phyloP scores from a whole-genome alignment of 1,140 invertebrate species.

The Macrocentrus cingulum region DNA sequence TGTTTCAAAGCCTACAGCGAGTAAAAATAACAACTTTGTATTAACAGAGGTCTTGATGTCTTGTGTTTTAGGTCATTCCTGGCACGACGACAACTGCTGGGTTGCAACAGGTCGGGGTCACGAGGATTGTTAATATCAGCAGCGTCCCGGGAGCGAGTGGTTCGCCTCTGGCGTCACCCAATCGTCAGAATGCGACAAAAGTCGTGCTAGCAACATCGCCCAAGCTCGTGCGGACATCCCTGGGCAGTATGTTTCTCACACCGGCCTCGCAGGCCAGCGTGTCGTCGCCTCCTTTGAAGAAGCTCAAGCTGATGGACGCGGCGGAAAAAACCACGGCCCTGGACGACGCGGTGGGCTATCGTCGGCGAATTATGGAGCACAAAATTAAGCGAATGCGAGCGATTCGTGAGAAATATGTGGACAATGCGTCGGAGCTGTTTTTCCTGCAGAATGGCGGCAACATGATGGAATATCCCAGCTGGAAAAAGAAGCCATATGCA shows the following conservation, averaged over 20 bases:
- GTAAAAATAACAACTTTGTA: too few relatives aligned
- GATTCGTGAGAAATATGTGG: slow-evolving; percentile 68
- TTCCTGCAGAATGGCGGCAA: slow-evolving; percentile 84
- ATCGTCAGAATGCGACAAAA: slow-evolving; percentile 48
- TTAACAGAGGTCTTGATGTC: slow-evolving; percentile 11
- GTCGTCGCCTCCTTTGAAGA: slow-evolving; percentile 50
- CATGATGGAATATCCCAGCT: slow-evolving; percentile 81
- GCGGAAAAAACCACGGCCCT: slow-evolving; percentile 38
- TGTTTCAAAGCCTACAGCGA: too few relatives aligned
- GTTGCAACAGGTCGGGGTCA: slow-evolving; percentile 52
- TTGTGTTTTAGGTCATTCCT: slow-evolving; percentile 46
- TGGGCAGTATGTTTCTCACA: slow-evolving; percentile 49
- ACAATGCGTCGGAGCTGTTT: slow-evolving; percentile 80
- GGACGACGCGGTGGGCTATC: slow-evolving; percentile 45
- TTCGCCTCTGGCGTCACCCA: slow-evolving; percentile 43
- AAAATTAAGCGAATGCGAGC: slow-evolving; percentile 53
- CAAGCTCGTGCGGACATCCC: slow-evolving; percentile 49
- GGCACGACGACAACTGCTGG: slow-evolving; percentile 45
- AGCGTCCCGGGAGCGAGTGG: slow-evolving; percentile 41
- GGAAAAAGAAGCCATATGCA: slow-evolving; percentile 76
- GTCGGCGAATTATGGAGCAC: slow-evolving; percentile 55
- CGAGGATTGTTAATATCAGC: slow-evolving; percentile 54
- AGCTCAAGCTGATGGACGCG: slow-evolving; percentile 48
- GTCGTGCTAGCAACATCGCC: slow-evolving; percentile 53
- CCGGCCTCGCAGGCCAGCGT: slow-evolving; percentile 35